Conservation (phyloP, 2,113 vertebrate species). For the Neotragus moschatus region DNA sequence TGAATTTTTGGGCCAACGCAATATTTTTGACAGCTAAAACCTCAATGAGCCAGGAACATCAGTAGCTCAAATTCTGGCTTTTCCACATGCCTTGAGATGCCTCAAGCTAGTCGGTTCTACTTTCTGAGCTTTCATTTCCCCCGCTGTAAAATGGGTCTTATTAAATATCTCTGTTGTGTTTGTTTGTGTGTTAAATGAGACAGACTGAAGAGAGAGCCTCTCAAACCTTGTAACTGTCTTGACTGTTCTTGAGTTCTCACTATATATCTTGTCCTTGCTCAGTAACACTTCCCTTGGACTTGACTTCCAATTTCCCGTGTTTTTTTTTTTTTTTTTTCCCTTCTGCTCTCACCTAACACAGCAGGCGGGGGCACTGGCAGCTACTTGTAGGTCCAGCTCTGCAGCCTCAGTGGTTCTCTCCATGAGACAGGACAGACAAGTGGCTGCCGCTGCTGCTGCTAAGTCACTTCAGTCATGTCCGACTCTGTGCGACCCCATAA, state of each 20-base stretch:
- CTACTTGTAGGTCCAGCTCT: neutral
- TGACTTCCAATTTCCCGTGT: neutral
- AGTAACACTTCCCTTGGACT: neutral
- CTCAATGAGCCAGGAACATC: neutral
- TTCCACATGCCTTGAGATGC: neutral
- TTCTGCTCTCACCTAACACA: neutral
- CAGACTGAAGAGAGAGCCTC: neutral
- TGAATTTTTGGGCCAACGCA: neutral
- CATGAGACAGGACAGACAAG: accelerated
- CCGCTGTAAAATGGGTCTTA: neutral
- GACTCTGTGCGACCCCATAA: too few species aligned
- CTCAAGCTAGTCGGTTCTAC: neutral
- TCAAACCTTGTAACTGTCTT: neutral
- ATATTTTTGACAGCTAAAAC: neutral
- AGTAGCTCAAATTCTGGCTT: neutral
- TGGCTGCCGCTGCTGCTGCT: too few species aligned
- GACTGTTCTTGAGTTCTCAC: neutral
- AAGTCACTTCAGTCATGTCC: too few species aligned
- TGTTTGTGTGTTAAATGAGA: neutral
- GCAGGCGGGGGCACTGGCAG: too few species aligned
- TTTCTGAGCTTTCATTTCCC: neutral
- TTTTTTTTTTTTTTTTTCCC: too few species aligned
- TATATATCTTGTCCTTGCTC: neutral
- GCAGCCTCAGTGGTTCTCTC: too few species aligned
- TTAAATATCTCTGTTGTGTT: neutral